Conservation (phyloP, 2,797 vertebrate genomes). For the Manis pentadactyla region DNA sequence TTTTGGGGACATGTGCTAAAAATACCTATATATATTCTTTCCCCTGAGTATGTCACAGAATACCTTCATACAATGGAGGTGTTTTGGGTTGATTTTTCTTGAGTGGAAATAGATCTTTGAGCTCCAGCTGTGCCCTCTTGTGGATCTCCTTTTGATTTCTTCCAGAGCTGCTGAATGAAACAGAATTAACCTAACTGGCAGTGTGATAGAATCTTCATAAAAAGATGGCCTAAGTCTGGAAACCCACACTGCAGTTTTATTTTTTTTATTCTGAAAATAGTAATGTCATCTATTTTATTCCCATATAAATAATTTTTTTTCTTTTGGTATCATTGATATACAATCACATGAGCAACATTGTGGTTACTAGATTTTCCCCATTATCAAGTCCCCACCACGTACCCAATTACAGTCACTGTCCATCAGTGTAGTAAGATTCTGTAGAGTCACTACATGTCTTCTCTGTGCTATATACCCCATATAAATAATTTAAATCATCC, state of each 20-base stretch:
- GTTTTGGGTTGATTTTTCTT: neutral
- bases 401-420: no score
- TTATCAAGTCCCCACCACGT: no score
- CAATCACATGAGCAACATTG: no score
- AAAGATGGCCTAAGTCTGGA: constrained; percentile 8
- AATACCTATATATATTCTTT: neutral
- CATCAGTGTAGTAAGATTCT: no score
- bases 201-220: neutral
- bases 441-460: no score
- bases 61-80: neutral
- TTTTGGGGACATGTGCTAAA: neutral
- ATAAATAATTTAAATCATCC: neutral
- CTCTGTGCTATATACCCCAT: no score
- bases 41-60: neutral
- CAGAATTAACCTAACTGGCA: neutral
- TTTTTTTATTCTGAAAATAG: constrained; percentile 32
- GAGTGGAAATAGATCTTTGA: neutral
- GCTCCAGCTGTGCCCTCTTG: neutral
- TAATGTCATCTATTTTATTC: constrained; percentile 61
- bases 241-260: neutral
- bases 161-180: neutral
- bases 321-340: no score
- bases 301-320: neutral
- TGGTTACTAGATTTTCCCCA: no score
- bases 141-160: neutral